Base-by-base conservation (phyloP, 2,888 invertebrate species). In the Catocala sponsa region DNA sequence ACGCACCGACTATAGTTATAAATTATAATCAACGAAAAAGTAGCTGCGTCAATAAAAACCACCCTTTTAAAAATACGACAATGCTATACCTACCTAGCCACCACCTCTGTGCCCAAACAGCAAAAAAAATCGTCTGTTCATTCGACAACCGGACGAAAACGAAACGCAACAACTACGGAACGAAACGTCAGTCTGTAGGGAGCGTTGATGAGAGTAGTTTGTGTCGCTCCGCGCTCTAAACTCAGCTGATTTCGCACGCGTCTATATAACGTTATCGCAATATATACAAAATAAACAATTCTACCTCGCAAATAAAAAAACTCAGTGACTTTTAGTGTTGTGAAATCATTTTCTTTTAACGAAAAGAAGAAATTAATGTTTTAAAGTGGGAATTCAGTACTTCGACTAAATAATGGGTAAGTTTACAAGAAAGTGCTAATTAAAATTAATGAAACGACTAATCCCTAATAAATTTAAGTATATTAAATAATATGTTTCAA, bases 201-300 rank as follows among this genome's bases (percentile, higher is more conserved):
- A 85, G 85, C 88, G 79, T 78, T 85, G 79, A 78, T 52, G 54
- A 50, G 77, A 74, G 80, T 64, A 78, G 86, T 69, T 73, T 64
- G 90, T 82, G 86, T 81, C 73, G 77, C 76, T 76, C 63, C 35
- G 52, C 42, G 71, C 69, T 68, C 73, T 73, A 57, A 74, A 59
- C 82, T 82, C 89, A 88, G 86, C 89, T 86, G 87, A 85, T 87
- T 83, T 80, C 82, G 79, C 76, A 89, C 90, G 91, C 92, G 91
- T 88, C 77, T 84, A 82, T 74, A 75, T 65, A 68, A 81, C 84
- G 83, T 75, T 79, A 61, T 76, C 60, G 64, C 65, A 68, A 70
- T 76, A 66, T 69, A 64, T 70, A 68, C 67, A 64, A 76, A 74
- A 79, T 72, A 78, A 70, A 72, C 63, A 63, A 66, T 74, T 78